phyloP scores from a whole-genome alignment of 2,113 vertebrate genomes.

The Scolopax mira region DNA sequence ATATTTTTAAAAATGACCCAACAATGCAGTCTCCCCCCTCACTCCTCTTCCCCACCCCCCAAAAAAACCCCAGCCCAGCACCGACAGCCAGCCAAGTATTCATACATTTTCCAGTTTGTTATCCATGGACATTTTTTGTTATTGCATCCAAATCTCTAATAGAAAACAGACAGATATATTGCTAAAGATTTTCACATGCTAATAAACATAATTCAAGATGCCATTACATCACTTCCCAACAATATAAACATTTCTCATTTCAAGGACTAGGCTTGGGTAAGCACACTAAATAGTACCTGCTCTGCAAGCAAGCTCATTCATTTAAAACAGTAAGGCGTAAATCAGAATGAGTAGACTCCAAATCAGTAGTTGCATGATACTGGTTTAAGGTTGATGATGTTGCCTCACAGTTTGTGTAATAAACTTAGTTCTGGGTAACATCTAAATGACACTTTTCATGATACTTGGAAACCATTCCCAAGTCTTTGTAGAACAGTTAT shows the following conservation, averaged over 20 bases:
- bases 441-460: not conserved
- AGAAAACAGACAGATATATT: conserved; percentile 33
- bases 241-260: conserved; percentile 45
- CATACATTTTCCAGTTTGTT: conserved; percentile 25
- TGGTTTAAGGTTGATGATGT: not conserved
- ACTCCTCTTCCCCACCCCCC: no score
- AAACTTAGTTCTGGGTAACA: not conserved
- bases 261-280: not conserved
- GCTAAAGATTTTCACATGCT: conserved; percentile 31
- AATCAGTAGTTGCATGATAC: not conserved
- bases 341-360: not conserved
- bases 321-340: not conserved
- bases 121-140: conserved; percentile 13
- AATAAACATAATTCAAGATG: conserved; percentile 36
- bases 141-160: conserved; percentile 27
- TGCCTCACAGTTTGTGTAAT: not conserved
- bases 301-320: not conserved
- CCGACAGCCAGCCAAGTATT: not conserved
- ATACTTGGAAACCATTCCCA: not conserved
- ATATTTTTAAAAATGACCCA: not conserved
- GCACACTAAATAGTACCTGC: not conserved
- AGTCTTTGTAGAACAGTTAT: not conserved
- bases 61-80: not conserved
- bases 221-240: conserved; percentile 44
- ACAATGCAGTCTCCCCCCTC: accelerated